These are phyloP conservation scores for Sesamia nonagrioides DNA, from an alignment of 1,140 invertebrate species.

Conservation along the genomic window DNA sequence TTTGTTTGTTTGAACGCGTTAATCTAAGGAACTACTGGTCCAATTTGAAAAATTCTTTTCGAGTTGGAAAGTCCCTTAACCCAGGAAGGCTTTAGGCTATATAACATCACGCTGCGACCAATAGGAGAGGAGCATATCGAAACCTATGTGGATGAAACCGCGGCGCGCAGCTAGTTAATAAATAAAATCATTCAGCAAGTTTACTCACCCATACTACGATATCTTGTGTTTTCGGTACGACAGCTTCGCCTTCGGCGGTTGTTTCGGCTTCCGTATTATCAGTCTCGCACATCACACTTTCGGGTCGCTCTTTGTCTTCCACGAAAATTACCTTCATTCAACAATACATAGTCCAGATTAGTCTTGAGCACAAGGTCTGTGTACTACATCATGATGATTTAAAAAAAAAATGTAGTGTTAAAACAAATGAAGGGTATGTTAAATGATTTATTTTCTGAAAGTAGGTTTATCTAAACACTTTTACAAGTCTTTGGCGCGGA, in stretches of 20 bases:
- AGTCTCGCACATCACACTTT: slow-evolving; percentile 70
- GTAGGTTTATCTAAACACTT: too few relatives aligned
- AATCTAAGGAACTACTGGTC: too few relatives aligned
- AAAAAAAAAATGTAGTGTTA: background rate
- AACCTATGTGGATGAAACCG: too few relatives aligned
- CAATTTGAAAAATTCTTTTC: too few relatives aligned
- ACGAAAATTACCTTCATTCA: slow-evolving; percentile 82
- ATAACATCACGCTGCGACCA: too few relatives aligned
- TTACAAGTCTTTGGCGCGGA: too few relatives aligned
- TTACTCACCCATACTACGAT: slow-evolving; percentile 74
- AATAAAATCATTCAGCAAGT: background rate
- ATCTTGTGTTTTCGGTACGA: slow-evolving; percentile 60
- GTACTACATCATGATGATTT: background rate
- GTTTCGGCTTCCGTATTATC: slow-evolving; percentile 53
- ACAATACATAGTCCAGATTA: background rate
- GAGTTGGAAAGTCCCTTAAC: too few relatives aligned
- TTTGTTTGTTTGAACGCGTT: too few relatives aligned
- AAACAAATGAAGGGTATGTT: background rate
- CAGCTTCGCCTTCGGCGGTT: slow-evolving; percentile 48
- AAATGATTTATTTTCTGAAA: too few relatives aligned
- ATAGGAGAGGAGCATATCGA: too few relatives aligned
- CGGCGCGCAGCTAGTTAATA: too few relatives aligned
- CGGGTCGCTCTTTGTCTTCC: slow-evolving; percentile 79
- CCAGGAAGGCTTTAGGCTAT: too few relatives aligned
- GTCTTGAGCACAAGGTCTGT: background rate